Percentiles rank a stretch among this genome's conserved stretches.
Conservation (phyloP, 2,888 invertebrate genomes). For the Apodemia zela region DNA sequence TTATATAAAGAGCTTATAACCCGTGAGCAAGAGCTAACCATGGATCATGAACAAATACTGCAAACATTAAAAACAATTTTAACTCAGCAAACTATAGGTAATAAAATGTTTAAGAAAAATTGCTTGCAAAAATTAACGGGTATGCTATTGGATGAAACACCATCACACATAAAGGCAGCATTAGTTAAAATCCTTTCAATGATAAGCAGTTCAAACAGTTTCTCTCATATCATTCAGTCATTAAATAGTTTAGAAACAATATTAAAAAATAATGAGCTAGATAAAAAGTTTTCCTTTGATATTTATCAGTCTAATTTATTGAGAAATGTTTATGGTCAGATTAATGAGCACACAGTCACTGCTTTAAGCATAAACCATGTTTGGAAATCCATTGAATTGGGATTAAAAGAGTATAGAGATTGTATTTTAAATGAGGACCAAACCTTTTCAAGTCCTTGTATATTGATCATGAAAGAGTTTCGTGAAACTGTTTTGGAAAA, state of each 20-base stretch:
- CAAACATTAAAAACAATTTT: constrained; percentile 82
- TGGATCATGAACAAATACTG: constrained; percentile 84
- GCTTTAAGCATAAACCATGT: constrained; percentile 62
- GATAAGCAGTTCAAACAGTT: constrained; percentile 67
- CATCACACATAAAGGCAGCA: constrained; percentile 67
- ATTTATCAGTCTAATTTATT: constrained; percentile 76
- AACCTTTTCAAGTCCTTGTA: constrained; percentile 57
- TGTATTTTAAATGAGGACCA: constrained; percentile 59
- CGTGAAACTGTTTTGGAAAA: constrained; percentile 76
- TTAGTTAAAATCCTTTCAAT: constrained; percentile 65
- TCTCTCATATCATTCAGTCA: constrained; percentile 55
- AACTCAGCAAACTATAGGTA: constrained; percentile 72
- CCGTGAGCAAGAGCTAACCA: constrained; percentile 80
- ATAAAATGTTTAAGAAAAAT: constrained; percentile 57
- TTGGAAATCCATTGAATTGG: constrained; percentile 80
- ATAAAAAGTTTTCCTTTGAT: constrained; percentile 54
- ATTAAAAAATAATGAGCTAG: constrained; percentile 43
- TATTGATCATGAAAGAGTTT: constrained; percentile 79
- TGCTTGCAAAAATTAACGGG: constrained; percentile 56
- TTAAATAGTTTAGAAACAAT: constrained; percentile 45
- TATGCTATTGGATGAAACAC: constrained; percentile 57
- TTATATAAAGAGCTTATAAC: constrained; percentile 67
- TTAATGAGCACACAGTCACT: constrained; percentile 72
- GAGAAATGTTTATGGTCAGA: constrained; percentile 76
- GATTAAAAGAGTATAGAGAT: constrained; percentile 75